These are phyloP conservation scores for Apostichopus japonicus DNA, from an alignment of 35 echinoderm and acorn worm genomes.

Conservation along the genomic window DNA sequence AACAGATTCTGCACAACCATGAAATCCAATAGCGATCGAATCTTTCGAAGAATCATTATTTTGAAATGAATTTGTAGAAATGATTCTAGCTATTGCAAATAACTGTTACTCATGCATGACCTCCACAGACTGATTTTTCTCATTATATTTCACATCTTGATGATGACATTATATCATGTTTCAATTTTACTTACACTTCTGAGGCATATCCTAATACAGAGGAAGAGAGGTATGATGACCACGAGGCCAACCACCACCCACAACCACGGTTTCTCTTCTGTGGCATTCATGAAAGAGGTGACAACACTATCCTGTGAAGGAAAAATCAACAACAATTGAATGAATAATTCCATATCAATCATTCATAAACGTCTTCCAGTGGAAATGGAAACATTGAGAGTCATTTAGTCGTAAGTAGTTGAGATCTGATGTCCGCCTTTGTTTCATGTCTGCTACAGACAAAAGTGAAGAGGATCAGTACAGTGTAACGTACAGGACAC, in stretches of 20 bases:
- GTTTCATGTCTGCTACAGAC: too few relatives aligned
- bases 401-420: too few relatives aligned
- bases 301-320: conserved; percentile 71
- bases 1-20: background rate
- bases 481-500: too few relatives aligned
- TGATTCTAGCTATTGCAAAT: too few relatives aligned
- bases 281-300: conserved; percentile 62
- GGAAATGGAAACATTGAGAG: too few relatives aligned
- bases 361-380: too few relatives aligned
- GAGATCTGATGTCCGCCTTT: too few relatives aligned
- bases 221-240: conserved; percentile 87
- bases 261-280: conserved; percentile 86
- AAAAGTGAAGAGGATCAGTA: too few relatives aligned
- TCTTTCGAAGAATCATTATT: background rate
- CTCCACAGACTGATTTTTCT: too few relatives aligned
- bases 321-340: background rate
- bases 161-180: background rate
- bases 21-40: background rate
- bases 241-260: conserved; percentile 93
- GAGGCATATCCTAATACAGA: conserved; percentile 84
- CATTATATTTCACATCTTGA: too few relatives aligned
- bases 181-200: conserved; percentile 63
- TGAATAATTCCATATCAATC: too few relatives aligned
- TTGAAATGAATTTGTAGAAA: background rate
- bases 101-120: too few relatives aligned